Base-by-base conservation (phyloP, 2,113 vertebrate species). In the Oenanthe oenanthe region DNA sequence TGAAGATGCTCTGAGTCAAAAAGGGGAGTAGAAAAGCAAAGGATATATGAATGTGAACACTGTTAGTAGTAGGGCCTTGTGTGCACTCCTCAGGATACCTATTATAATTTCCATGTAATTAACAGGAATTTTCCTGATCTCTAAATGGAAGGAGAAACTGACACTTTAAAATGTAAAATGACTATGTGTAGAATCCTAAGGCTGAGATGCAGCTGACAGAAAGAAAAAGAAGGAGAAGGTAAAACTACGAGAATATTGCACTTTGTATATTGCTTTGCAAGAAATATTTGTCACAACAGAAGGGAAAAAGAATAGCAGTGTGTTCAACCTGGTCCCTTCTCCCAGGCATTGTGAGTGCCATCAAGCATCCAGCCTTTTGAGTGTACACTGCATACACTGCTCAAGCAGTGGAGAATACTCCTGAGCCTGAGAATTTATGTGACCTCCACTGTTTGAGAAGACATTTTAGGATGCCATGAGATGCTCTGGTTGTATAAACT, bases 301-400 rank as follows among this genome's bases (percentile, higher is more conserved):
- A 68, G 17, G 16, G 36, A 53, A 61, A 92, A 82, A 81, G 11
- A 19, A 45, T 4, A 76, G 9, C 9, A 57, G 10, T 15, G 19
- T 40, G 12, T 54, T 31, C 15, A 66, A 21, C 17, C 21, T 83
- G 20, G 16, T 47, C 29, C 65, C 14, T 68, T 78, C 48, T 88
- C 9, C 12, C 17, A 77, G 34, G 13, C 12, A 26, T 7, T 32
- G 11, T 42, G 13, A n/a, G 25, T 29, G 6, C 13, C 12, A 6
- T 29, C 47, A 40, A 40, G 10, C 15, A 62, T 18, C 9, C 74
- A 67, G 22, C 4, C n/a, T 45, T 87, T 57, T 47, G 22, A 57
- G 15, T 3, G 2, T 22, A 14, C 4, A 5, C 75, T 85, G 36
- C 17, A 17, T 54, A 13, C 2, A 5, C 0, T 1, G 0, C 8